Evolutionary conservation across 2,797 vertebrate genomes (phyloP), one percentile per base, ranked within the genome.

Genomic region (Remorina albescens): DNA sequence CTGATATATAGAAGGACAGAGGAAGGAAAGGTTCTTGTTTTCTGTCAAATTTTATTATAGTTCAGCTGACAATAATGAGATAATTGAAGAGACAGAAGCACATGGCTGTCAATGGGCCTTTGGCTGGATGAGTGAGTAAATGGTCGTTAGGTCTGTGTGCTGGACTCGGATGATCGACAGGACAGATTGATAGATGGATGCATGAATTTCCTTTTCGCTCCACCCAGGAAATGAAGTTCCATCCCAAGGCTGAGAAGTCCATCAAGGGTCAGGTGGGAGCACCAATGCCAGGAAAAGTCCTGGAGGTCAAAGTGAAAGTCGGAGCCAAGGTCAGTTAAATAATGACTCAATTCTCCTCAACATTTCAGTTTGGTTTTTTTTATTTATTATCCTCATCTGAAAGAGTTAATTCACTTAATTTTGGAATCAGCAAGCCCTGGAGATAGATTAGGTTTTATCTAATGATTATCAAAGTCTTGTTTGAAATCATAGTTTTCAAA

Each of bases 271-370:
- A 98, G 86, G 95, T 98, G 12, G 97, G 97, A 25, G 97, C 97
- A 0, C 97, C 97, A 2, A 98, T 98, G 97, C 97, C 97, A 0
- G 97, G 97, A 37, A 98, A 98, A 80, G 96, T 98, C 82, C 91
- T 98, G 21, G 97, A 98, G 85, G 91, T 98, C 69, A 96, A 96
- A 82, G 97, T 98, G 7, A 85, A 92, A 89, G 67, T 90, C 57
- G 80, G 97, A 56, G 66, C 88, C 39, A 93, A 96, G 75, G 88
- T 84, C 1, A 64, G 71, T 68, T 32, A 6, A 30, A n/a, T 16
- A 3, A 32, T 39, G 16, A 34, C 8, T 16, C 46, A 19, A 2
- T 15, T 25, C 8, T 41, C 4, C 8, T 41, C 4, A 51, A 42
- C 5, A 13, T 37, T 9, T 46, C 0, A 0, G 10, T 67, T 47